A percentile compares a stretch with the other conserved stretches of the same genome.
These are phyloP conservation scores for Asbolus verrucosus DNA, from an alignment of 1,140 invertebrate species.

Conservation along the genomic window DNA sequence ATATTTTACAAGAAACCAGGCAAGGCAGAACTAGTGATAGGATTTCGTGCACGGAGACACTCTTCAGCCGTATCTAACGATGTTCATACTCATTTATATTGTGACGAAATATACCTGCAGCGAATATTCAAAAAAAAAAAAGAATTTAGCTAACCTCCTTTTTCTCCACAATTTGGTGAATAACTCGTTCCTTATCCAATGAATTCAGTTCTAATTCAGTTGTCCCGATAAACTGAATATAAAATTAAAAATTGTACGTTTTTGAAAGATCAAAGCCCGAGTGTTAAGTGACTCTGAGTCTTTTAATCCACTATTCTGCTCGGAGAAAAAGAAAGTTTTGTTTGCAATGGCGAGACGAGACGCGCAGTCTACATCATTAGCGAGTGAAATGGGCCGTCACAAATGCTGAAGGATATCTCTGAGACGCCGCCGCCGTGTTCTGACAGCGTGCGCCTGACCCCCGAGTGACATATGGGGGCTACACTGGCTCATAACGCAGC, in stretches of 20 bases:
- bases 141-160: not conserved
- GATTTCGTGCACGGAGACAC: conserved; percentile 35
- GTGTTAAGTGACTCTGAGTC: conserved; percentile 14
- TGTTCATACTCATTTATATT: conserved; percentile 15
- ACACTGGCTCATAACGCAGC: conserved; percentile 5
- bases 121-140: not conserved
- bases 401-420: conserved; percentile 43
- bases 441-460: conserved; percentile 34
- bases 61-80: conserved; percentile 35
- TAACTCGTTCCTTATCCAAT: too few species aligned
- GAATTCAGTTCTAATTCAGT: too few species aligned
- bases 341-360: conserved; percentile 45
- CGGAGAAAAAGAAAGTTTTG: conserved; percentile 22
- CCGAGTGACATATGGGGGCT: conserved; percentile 16
- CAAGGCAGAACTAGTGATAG: conserved; percentile 38
- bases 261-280: not conserved
- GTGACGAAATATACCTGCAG: not conserved
- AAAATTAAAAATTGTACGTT: too few species aligned
- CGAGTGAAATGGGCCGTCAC: conserved; percentile 45
- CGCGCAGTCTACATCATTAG: conserved; percentile 48
- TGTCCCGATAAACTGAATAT: too few species aligned
- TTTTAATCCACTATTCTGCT: conserved; percentile 13
- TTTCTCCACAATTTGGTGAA: too few species aligned
- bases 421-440: conserved; percentile 33
- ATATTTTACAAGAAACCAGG: conserved; percentile 34